Evolutionary conservation across 2,888 invertebrate genomes (phyloP), one percentile per base, ranked within the genome.

Genomic region (Pherbina coryleti): DNA sequence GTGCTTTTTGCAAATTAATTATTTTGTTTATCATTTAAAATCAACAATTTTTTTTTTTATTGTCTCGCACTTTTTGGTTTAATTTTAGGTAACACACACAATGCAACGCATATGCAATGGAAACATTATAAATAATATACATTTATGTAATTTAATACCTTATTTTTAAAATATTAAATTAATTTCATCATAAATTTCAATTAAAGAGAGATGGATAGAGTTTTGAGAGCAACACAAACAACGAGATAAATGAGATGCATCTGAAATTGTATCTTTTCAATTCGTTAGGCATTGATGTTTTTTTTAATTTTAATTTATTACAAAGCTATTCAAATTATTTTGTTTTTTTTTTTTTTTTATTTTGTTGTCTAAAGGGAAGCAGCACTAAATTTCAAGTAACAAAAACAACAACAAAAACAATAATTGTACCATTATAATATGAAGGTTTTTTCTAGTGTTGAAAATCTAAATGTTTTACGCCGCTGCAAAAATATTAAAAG

Each of bases 1-100:
- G 74, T 51, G 22, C 51, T 74, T 51, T 64, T 31, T 19, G 22
- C 73, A 73, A 74, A 66, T 72, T 66, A 64, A 74, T 74, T 74
- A 74, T 66, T 74, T 64, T 66, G 31, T 74, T 66, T 34, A 53
- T 44, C 22, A 49, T 53, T 51, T 51, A 28, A 51, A 74, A n/a
- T 22, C 64, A 17, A n/a, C 31, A 44, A 9, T 5, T 74, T 73
- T 62, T 64, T 28, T n/a, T 66, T 73, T 31, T 64, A 17, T 22
- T 55, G 49, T 74, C 53, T 17, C 5, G 0, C 0, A 11, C 34
- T 66, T 57, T 31, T 31, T 64, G 31, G 3, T 19, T 4, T 60
- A 4, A n/a, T 31, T 11, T 62, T 3, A 22, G 11, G 53, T 31
- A n/a, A 51, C 64, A n/a, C 34, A 17, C 25, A 17, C 31, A 51